phyloP scores from a whole-genome alignment of 2,113 vertebrate species.

The Chionis minor region DNA sequence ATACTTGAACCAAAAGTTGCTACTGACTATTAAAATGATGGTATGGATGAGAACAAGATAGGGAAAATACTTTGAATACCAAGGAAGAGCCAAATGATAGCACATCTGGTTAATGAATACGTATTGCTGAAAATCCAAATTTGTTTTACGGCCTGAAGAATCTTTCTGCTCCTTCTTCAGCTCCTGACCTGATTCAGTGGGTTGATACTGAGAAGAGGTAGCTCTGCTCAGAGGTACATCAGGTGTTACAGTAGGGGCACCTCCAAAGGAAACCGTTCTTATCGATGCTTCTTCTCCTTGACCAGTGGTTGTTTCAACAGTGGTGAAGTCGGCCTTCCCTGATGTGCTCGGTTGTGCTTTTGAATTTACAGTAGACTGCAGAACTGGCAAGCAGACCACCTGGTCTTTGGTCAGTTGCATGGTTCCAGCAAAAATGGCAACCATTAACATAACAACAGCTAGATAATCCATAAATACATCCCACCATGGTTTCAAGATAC shows the following conservation, averaged over 20 bases:
- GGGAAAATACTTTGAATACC: conserved; percentile 99
- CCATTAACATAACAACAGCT: conserved; percentile 96
- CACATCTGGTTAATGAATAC: conserved; percentile 99
- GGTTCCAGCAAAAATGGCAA: conserved; percentile 98
- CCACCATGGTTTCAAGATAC: conserved; percentile 99
- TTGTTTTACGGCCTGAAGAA: conserved; percentile 87
- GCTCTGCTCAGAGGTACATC: conserved; percentile 73
- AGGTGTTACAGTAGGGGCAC: conserved; percentile 74
- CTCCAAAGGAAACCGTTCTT: conserved; percentile 73
- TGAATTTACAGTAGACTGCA: conserved; percentile 81
- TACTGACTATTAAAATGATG: conserved; percentile 97
- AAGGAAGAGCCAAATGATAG: conserved; percentile 95
- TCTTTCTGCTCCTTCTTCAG: conserved; percentile 75
- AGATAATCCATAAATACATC: conserved; percentile 99
- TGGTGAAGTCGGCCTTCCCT: conserved; percentile 62
- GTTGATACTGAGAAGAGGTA: conserved; percentile 68
- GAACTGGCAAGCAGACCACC: conserved; percentile 94
- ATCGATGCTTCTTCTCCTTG: conserved; percentile 48
- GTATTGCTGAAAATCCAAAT: conserved; percentile 98
- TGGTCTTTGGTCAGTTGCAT: conserved; percentile 99
- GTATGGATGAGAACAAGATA: conserved; percentile 98
- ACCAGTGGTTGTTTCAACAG: conserved; percentile 64
- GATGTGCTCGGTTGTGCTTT: conserved; percentile 61
- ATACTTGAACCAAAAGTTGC: conserved; percentile 99
- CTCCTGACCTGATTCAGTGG: conserved; percentile 67